Conservation (phyloP, 1,140 invertebrate genomes). For the Xylocopa sonorina region DNA sequence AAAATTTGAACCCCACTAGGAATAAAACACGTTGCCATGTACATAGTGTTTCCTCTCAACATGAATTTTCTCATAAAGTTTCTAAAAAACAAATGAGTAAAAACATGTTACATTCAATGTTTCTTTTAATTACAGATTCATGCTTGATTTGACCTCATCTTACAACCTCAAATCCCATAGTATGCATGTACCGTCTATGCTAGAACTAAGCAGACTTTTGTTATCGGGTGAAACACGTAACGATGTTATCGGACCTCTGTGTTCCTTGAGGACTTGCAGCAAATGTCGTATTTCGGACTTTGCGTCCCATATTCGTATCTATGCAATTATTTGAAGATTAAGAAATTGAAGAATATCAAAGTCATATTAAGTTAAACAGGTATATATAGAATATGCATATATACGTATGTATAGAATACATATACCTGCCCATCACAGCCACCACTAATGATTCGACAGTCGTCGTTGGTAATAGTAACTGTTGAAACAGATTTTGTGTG, state of each 20-base stretch:
- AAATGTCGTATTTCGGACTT: slow-evolving; percentile 85
- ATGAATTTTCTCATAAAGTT: slow-evolving; percentile 87
- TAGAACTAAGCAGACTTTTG: slow-evolving; percentile 91
- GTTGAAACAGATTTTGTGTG: slow-evolving; percentile 94
- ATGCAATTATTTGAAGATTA: not conserved
- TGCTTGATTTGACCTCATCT: too few relatives aligned
- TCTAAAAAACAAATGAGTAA: not conserved
- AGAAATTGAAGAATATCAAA: not conserved
- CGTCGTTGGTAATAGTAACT: slow-evolving; percentile 87
- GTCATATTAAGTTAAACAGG: not conserved
- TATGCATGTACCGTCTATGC: slow-evolving; percentile 94
- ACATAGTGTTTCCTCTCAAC: slow-evolving; percentile 94
- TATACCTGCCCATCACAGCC: slow-evolving; percentile 92
- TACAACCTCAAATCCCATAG: slow-evolving; percentile 94
- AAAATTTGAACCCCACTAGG: slow-evolving; percentile 91
- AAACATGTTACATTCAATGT: not conserved
- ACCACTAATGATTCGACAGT: slow-evolving; percentile 90
- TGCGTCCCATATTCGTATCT: slow-evolving; percentile 90
- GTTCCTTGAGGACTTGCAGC: slow-evolving; percentile 91
- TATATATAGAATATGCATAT: not conserved
- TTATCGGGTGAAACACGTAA: slow-evolving; percentile 90
- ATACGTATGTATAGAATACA: not conserved
- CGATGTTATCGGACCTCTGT: slow-evolving; percentile 92
- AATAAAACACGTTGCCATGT: slow-evolving; percentile 91
- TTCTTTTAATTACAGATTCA: too few relatives aligned